A percentile compares a stretch with the other conserved stretches of the same genome.
Evolutionary conservation across 1,140 invertebrate genomes (phyloP).

Genomic region (Lepidurus apus): DNA sequence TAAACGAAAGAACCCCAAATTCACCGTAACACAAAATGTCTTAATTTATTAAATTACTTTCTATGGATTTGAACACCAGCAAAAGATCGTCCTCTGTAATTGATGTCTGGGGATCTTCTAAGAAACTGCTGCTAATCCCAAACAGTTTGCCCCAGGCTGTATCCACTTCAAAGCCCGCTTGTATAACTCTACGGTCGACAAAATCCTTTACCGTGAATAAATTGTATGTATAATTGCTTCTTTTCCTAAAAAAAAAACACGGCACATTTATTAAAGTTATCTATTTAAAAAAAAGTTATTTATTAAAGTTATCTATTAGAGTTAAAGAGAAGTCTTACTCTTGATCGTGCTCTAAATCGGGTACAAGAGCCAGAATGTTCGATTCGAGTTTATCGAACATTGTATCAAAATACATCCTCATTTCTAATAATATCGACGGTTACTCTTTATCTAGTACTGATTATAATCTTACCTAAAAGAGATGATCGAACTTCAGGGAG

Average conservation of each 20-base stretch:
- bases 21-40: neutral
- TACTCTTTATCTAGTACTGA: too few relatives aligned
- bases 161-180: neutral
- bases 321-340: neutral
- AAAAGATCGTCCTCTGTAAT: neutral
- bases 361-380: neutral
- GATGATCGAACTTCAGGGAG: neutral
- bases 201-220: neutral
- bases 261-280: too few relatives aligned
- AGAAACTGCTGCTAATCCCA: neutral
- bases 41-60: neutral
- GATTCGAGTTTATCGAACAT: neutral
- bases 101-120: neutral
- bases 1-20: neutral
- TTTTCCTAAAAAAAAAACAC: neutral
- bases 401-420: neutral
- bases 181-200: neutral
- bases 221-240: neutral
- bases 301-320: too few relatives aligned
- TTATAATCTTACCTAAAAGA: neutral
- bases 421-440: neutral
- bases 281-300: too few relatives aligned
- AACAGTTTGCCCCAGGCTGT: constrained; percentile 5
- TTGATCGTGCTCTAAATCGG: neutral
- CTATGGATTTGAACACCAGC: neutral